Conservation (phyloP, 2,797 vertebrate species). For the Anas capensis region DNA sequence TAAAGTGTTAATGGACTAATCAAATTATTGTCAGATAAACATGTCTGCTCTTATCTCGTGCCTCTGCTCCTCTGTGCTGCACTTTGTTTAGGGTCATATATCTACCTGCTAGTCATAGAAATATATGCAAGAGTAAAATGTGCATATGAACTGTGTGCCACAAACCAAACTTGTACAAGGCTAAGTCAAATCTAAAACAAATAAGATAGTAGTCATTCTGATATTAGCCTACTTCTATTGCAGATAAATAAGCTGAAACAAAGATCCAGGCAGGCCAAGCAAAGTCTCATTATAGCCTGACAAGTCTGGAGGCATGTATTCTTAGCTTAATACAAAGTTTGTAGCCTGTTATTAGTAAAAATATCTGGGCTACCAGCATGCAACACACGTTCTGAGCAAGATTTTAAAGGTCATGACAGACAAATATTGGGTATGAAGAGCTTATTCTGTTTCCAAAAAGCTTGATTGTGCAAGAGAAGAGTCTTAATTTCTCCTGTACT, state of each 20-base stretch:
- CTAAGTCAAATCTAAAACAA: neutral
- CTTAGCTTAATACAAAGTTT: neutral
- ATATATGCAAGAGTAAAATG: neutral
- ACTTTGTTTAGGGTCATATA: neutral
- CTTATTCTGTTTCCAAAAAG: neutral
- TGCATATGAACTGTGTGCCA: neutral
- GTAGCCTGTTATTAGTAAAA: neutral
- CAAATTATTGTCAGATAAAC: neutral
- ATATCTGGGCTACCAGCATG: neutral
- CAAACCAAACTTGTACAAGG: neutral
- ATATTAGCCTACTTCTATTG: neutral
- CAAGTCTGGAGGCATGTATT: neutral
- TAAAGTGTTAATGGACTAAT: neutral
- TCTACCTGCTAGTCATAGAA: neutral
- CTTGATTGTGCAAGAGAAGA: neutral
- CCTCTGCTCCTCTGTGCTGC: neutral
- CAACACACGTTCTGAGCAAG: neutral
- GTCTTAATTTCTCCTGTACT: neutral
- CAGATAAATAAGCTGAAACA: neutral
- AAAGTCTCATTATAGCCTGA: accelerated
- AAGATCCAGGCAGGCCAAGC: neutral
- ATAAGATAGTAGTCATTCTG: neutral
- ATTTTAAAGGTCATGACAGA: neutral
- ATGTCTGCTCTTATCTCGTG: neutral
- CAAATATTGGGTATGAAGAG: neutral